Conservation (phyloP, 2,113 vertebrate genomes). For the Dromas ardeola region DNA sequence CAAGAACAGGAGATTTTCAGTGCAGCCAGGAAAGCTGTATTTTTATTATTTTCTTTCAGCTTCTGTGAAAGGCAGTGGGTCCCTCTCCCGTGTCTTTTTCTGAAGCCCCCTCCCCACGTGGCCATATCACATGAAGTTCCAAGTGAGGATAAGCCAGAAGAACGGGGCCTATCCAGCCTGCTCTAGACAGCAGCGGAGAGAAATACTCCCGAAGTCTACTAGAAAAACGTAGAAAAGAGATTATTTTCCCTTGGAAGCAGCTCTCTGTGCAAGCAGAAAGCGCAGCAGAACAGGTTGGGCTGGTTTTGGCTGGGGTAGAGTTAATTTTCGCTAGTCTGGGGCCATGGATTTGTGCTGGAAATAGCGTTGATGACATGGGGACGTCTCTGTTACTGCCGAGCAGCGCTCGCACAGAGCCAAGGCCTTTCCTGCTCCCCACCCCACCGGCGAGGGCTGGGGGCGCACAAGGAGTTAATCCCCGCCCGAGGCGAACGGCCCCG, state of each 20-base stretch:
- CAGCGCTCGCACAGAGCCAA: not conserved
- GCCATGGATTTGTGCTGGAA: not conserved
- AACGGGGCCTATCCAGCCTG: not conserved
- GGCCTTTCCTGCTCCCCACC: not conserved
- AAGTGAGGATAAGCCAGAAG: not conserved
- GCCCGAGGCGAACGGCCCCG: too few relatives aligned
- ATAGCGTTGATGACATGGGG: not conserved
- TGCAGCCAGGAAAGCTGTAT: rapidly evolving
- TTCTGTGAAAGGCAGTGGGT: not conserved
- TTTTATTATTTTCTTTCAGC: not conserved
- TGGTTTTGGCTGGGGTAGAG: not conserved
- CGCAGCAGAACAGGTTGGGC: not conserved
- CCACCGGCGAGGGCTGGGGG: not conserved
- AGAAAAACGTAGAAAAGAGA: not conserved
- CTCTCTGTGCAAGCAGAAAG: not conserved
- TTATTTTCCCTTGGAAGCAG: not conserved
- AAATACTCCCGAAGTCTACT: not conserved
- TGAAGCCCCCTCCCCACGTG: rapidly evolving
- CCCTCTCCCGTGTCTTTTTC: not conserved
- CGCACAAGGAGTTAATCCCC: too few relatives aligned
- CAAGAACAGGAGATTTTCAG: not conserved
- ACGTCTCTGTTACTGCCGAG: not conserved
- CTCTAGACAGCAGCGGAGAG: not conserved
- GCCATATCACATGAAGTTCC: not conserved
- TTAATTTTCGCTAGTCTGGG: not conserved